Percentiles rank a stretch among this genome's conserved stretches.
phyloP scores from a whole-genome alignment of 2,797 vertebrate species.

The Australoheros facetus region DNA sequence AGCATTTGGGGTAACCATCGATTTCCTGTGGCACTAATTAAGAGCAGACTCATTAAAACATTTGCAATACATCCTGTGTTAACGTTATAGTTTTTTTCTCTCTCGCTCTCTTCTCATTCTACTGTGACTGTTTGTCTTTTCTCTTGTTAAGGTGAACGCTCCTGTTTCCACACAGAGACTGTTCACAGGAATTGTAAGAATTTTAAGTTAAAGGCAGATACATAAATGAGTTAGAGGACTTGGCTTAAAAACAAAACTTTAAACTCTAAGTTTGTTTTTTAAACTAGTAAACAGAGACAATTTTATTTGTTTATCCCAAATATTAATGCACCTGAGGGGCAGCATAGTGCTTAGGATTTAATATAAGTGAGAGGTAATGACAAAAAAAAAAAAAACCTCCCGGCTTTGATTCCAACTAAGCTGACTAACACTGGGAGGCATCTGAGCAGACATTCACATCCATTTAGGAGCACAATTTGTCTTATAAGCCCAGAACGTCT shows the following conservation, averaged over 20 bases:
- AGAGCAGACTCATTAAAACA: conserved; percentile 78
- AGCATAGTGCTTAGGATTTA: conserved; percentile 42
- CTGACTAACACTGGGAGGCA: conserved; percentile 56
- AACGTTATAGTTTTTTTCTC: conserved; percentile 50
- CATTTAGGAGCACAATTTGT: conserved; percentile 71
- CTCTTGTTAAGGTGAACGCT: conserved; percentile 12
- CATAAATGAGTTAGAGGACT: not conserved
- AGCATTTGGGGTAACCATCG: conserved; percentile 75
- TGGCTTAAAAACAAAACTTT: not conserved
- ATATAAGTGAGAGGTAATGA: conserved; percentile 55
- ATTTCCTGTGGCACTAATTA: conserved; percentile 82
- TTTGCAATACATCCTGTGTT: conserved; percentile 71
- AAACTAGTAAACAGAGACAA: conserved; percentile 43
- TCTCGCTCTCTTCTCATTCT: conserved; percentile 8
- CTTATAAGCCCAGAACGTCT: conserved; percentile 63
- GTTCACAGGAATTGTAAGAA: conserved; percentile 21
- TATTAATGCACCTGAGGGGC: conserved; percentile 23
- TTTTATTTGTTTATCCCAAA: conserved; percentile 38
- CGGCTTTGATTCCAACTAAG: conserved; percentile 42
- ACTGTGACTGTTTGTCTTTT: conserved; percentile 54
- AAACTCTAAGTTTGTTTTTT: not conserved
- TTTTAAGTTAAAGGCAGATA: not conserved
- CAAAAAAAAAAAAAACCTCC: conserved; percentile 20
- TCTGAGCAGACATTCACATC: conserved; percentile 63
- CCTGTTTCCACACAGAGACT: not conserved